Conservation (phyloP, 2,888 invertebrate genomes). For the Nephrotoma flavescens region DNA sequence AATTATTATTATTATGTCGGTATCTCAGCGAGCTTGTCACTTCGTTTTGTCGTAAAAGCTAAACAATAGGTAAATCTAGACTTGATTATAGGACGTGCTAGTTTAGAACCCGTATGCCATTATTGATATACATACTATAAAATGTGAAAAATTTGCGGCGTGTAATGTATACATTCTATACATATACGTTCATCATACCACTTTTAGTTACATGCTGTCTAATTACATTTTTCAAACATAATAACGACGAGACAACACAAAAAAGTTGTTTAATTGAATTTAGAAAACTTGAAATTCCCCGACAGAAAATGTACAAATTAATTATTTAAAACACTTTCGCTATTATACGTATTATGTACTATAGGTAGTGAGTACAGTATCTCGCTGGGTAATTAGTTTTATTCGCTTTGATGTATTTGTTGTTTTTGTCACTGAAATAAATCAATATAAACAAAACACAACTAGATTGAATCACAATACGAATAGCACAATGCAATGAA, state of each 20-base stretch:
- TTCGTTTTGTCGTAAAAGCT: too few species aligned
- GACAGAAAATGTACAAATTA: not conserved
- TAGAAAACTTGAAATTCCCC: not conserved
- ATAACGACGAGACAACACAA: not conserved
- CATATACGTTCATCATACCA: not conserved
- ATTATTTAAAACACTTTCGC: not conserved
- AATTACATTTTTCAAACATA: not conserved
- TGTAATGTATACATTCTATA: not conserved
- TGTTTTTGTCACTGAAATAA: not conserved
- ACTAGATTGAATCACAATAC: too few species aligned
- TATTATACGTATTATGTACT: not conserved
- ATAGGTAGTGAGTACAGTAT: not conserved
- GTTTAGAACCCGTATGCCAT: too few species aligned
- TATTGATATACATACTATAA: too few species aligned
- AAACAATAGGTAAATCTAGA: too few species aligned
- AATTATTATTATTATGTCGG: too few species aligned
- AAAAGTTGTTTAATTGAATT: not conserved
- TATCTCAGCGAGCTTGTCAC: too few species aligned
- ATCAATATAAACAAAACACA: not conserved
- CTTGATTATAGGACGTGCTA: too few species aligned
- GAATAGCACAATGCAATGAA: not conserved
- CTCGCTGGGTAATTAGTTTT: not conserved
- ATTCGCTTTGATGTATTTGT: not conserved
- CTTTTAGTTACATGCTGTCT: not conserved
- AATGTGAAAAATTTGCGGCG: too few species aligned